phyloP scores from a whole-genome alignment of 2,113 vertebrate species.

The Pimephales promelas region DNA sequence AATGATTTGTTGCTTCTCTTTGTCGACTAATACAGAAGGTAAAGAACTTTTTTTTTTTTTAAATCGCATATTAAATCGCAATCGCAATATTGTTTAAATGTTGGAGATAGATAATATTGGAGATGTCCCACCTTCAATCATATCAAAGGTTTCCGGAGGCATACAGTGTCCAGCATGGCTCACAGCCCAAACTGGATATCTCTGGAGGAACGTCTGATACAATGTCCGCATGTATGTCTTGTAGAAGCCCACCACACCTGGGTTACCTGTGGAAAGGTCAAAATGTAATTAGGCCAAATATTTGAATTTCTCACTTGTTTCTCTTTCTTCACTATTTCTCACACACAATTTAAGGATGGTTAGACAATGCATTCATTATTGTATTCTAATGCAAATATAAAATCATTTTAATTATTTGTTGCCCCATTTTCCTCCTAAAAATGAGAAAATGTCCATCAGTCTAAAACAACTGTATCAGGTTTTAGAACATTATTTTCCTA shows the following conservation, averaged over 20 bases:
- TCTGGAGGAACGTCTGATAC: slow-evolving; percentile 72
- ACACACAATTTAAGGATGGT: background rate
- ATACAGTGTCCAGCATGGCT: slow-evolving; percentile 89
- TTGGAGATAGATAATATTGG: too few relatives aligned
- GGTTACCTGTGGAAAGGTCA: slow-evolving; percentile 84
- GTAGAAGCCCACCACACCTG: slow-evolving; percentile 87
- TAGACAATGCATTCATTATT: background rate
- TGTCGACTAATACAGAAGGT: too few relatives aligned
- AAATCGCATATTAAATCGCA: too few relatives aligned
- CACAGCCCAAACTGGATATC: slow-evolving; percentile 88
- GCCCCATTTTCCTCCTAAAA: background rate
- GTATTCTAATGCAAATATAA: background rate
- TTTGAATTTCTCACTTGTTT: background rate
- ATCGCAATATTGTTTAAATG: too few relatives aligned
- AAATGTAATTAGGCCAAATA: background rate
- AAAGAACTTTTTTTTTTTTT: too few relatives aligned
- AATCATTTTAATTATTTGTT: background rate
- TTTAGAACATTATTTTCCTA: background rate
- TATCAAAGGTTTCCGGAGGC: slow-evolving; percentile 82
- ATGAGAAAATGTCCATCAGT: background rate
- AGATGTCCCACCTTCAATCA: slow-evolving; percentile 80
- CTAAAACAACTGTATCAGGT: background rate
- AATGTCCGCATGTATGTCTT: slow-evolving; percentile 85
- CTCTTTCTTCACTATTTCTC: too few relatives aligned
- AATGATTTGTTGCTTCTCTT: too few relatives aligned